Base-by-base conservation (phyloP, 2,888 invertebrate species). In the Pycnomerus fuliginosus region DNA sequence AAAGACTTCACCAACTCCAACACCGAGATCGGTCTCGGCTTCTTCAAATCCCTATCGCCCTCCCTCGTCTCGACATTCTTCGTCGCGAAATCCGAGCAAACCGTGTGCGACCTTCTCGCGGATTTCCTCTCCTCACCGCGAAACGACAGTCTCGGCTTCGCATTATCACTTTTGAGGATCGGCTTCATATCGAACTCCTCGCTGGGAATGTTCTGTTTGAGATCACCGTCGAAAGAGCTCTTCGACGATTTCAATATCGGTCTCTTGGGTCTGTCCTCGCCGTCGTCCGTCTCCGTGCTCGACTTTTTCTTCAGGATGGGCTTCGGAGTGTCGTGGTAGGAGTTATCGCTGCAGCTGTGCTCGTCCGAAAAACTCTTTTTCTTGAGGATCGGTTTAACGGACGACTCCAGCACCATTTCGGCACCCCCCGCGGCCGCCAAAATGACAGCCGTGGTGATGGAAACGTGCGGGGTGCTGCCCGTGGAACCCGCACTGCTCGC, bases 261-360 rank as follows among this genome's bases (percentile, higher is more conserved):
- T 62, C 80, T 82, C 60, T 80, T 83, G 0, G 84, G 84, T 55
- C 80, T 77, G 32, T 85, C 85, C 56, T 85, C 87, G 31, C 83
- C 84, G 57, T 87, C 87, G 50, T 85, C 84, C 29, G 84, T 83
- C 61, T 87, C 87, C 0, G 83, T 81, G 50, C 83, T 84, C 1
- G 85, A 85, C 68, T 92, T 91, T 74, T 93, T 93, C 72, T 92
- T 92, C 23, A 92, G 69, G 61, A 92, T 92, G 2, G 92, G 91
- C 69, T 78, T 84, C 0, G 85, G 83, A 22, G 76, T 76, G 40
- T 75, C 46, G 8, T 43, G 50, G 11, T 45, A 29, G 2, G 39
- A 35, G 31, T 27, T 47, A 3, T 80, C 80, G 8, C 11, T 12
- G 11, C 4, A 10, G 34, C 71, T 73, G 55, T 78, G 70, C 64